Percentiles rank a stretch among this genome's conserved stretches.
Conservation (phyloP, 2,888 invertebrate genomes). For the Pristionchus japonicus region DNA sequence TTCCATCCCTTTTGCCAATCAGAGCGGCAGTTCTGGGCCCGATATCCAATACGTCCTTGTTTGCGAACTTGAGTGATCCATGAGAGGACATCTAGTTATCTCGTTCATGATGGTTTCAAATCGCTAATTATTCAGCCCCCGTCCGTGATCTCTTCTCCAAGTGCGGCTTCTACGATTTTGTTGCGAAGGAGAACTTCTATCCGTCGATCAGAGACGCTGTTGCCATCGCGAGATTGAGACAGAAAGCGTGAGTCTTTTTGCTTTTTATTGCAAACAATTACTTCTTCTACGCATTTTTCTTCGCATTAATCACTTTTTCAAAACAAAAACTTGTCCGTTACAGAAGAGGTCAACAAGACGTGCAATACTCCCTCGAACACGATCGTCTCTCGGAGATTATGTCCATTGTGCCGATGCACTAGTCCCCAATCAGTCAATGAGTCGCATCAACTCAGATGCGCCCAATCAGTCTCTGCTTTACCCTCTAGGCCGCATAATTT, state of each 20-base stretch:
- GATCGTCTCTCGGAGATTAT: constrained; percentile 60
- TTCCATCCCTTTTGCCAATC: too few species aligned
- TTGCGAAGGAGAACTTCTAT: constrained; percentile 73
- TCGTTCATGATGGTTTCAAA: too few species aligned
- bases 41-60: too few species aligned
- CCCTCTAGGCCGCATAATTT: constrained; percentile 15
- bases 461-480: background rate
- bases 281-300: too few species aligned
- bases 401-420: constrained; percentile 57
- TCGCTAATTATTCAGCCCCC: constrained; percentile 59
- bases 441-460: too few species aligned
- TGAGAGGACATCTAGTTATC: too few species aligned
- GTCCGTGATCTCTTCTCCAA: constrained; percentile 71
- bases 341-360: constrained; percentile 38
- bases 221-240: constrained; percentile 68
- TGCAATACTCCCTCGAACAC: constrained; percentile 55
- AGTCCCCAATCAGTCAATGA: background rate
- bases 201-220: constrained; percentile 73
- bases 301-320: too few species aligned
- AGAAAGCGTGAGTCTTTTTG: constrained; percentile 44
- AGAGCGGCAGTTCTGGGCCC: too few species aligned
- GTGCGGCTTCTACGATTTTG: constrained; percentile 68
- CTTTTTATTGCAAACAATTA: background rate
- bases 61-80: too few species aligned
- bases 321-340: background rate